Evolutionary conservation across 2,113 vertebrate species (phyloP), one percentile per base, ranked within the genome.

Genomic region (Misgurnus mizolepis): DNA sequence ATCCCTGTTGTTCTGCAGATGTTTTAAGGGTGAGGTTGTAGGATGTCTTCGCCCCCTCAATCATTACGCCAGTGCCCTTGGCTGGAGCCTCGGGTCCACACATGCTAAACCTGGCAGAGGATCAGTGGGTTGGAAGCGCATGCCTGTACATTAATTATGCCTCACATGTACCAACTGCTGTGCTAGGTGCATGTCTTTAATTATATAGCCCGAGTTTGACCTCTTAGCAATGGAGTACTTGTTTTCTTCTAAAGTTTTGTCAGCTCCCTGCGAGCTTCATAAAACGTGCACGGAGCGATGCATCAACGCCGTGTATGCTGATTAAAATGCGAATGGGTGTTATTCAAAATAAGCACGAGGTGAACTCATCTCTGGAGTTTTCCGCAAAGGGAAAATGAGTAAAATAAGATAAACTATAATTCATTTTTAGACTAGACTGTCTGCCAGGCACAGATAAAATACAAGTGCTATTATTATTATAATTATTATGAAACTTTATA

Each of bases 131-230:
- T 76, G 72, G 22, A 83, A 84, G 83, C 61, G 65, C 71, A 68
- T 80, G 66, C 67, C 71, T 84, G 40, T 67, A 82, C 85, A 81
- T 88, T 90, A 88, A 90, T 91, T 87, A 90, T 83, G 69, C 70
- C 47, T 15, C 74, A 72, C 77, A 79, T 82, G 70, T 79, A 82
- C 66, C 66, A 62, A 50, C 68, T 8, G 56, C 67, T 83, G 78
- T 7, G 66, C 67, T 53, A 80, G 69, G 73, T 84, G 64, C 79
- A 78, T 86, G 82, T 86, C 82, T 86, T 88, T 79, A 87, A 85
- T 89, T 83, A 84, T 83, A 60, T 81, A 43, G 68, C 86, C 74
- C 4, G 53, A 80, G 55, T 86, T 88, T 87, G 81, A 89, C 85
- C 83, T 85, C 82, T 73, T 41, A 12, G 49, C 81, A 62, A 43